Base-by-base conservation (phyloP, 1,140 invertebrate species). In the Drosophila teissieri region DNA sequence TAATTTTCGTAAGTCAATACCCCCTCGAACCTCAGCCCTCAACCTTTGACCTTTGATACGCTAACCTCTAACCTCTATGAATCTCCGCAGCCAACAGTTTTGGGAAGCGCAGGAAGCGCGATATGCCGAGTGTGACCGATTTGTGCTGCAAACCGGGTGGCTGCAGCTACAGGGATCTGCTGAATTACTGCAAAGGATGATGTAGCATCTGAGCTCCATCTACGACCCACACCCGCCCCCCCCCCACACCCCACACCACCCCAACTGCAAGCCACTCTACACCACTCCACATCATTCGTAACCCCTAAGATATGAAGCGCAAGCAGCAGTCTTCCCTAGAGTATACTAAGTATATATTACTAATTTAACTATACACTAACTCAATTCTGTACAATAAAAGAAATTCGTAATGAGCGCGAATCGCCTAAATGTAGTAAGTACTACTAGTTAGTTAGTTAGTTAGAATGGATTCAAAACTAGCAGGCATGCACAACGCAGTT, bases 301-400 rank as follows among this genome's bases (percentile, higher is more conserved):
- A 51, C 6, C 45, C 36, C 24, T 42, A 68, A 64, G 42, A 61
- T 8, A 22, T 22, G 14, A 40, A 5, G 7, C 27, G 22, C 31
- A 22, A 19, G 52, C 55, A 77, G 39, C 49, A 57, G 57, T 24
- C 36, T 40, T 52, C 65, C 75, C 31, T 65, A 68, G 68, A 46
- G 24, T 57, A 63, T 52, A 76, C 39, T 77, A 68, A 80, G 73
- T 80, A 84, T 83, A 83, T 80, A 57, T 63, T 85, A 85, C 57
- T 83, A 83, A 73, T 80, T 83, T 83, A 83, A 74, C 72, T 84
- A 80, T 72, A 61, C 80, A 84, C 76, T 84, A 83, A 83, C 69
- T 73, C 64, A 84, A 85, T 80, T 84, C 56, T 83, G 82, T 83
- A 85, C 61, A 72, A 83, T 73, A 73, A 52, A 73, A 48, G 42